Percentiles rank a stretch among this genome's conserved stretches.
These are phyloP conservation scores for Tetragnatha versicolor DNA, from an alignment of 1,140 invertebrate genomes.

Conservation along the genomic window DNA sequence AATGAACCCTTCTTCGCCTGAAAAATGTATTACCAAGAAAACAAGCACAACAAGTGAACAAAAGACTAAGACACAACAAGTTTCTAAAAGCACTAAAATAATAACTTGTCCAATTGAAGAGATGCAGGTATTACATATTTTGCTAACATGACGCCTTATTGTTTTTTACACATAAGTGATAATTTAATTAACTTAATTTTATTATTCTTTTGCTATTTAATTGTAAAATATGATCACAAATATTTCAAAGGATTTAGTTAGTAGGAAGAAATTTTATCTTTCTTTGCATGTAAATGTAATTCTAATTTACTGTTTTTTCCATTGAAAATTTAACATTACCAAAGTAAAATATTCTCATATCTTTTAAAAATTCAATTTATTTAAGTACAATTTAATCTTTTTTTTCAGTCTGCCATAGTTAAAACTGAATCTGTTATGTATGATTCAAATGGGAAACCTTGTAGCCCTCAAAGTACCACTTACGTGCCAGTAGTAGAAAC, in stretches of 20 bases:
- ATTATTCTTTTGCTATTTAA: neutral
- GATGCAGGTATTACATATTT: constrained; percentile 37
- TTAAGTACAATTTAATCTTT: neutral
- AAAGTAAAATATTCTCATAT: neutral
- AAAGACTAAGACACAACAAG: constrained; percentile 53
- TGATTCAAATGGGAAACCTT: constrained; percentile 61
- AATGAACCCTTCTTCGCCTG: constrained; percentile 21
- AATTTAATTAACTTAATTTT: neutral
- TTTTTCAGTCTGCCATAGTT: constrained; percentile 68
- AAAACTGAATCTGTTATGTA: constrained; percentile 76
- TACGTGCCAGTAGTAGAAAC: constrained; percentile 76
- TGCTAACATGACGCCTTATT: neutral
- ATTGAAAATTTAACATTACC: neutral
- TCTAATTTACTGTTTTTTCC: neutral
- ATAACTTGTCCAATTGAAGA: constrained; percentile 57
- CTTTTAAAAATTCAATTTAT: neutral
- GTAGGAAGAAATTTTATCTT: no score
- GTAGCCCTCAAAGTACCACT: constrained; percentile 66
- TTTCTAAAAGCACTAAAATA: constrained; percentile 56
- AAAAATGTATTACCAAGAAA: constrained; percentile 53
- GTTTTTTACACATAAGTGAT: neutral
- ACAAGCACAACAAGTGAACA: constrained; percentile 56
- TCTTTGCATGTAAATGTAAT: neutral
- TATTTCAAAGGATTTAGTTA: neutral
- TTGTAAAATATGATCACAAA: neutral